These are phyloP conservation scores for Girardinus metallicus DNA, from an alignment of 2,797 vertebrate species.

Conservation along the genomic window DNA sequence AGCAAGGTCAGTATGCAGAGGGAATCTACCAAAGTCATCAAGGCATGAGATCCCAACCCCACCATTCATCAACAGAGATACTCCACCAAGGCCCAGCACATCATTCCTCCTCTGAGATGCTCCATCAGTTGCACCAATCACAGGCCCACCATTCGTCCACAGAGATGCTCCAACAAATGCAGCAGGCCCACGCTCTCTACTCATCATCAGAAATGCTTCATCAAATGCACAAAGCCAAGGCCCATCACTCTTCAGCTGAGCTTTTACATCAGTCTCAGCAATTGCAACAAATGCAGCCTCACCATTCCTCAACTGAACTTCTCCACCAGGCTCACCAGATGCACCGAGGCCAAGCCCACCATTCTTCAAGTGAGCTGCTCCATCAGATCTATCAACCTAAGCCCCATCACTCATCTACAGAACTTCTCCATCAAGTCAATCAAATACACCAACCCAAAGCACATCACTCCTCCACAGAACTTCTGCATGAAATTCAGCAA, in stretches of 20 bases:
- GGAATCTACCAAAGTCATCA: slow-evolving; percentile 76
- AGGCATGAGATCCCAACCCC: slow-evolving; percentile 56
- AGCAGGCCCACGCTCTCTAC: slow-evolving; percentile 57
- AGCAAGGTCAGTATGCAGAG: slow-evolving; percentile 66
- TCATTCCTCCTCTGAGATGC: slow-evolving; percentile 62
- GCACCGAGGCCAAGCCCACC: slow-evolving; percentile 62
- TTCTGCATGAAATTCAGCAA: slow-evolving; percentile 67
- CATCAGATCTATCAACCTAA: slow-evolving; percentile 69
- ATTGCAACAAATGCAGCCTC: slow-evolving; percentile 62
- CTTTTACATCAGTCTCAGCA: slow-evolving; percentile 71
- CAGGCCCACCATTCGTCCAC: slow-evolving; percentile 60
- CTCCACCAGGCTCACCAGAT: slow-evolving; percentile 71
- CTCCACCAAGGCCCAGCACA: slow-evolving; percentile 59
- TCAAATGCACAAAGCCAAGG: slow-evolving; percentile 68
- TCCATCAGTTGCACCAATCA: slow-evolving; percentile 65
- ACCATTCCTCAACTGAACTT: slow-evolving; percentile 72
- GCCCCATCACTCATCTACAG: slow-evolving; percentile 66
- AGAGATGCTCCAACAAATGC: slow-evolving; percentile 65
- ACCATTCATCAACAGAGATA: slow-evolving; percentile 70
- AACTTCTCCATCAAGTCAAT: slow-evolving; percentile 72
- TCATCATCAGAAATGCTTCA: slow-evolving; percentile 68
- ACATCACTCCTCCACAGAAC: slow-evolving; percentile 74
- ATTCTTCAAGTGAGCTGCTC: slow-evolving; percentile 70
- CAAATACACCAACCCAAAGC: slow-evolving; percentile 71
- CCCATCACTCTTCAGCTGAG: slow-evolving; percentile 66